These are phyloP conservation scores for Gryllus longicercus DNA, from an alignment of 2,888 invertebrate genomes.

Conservation along the genomic window DNA sequence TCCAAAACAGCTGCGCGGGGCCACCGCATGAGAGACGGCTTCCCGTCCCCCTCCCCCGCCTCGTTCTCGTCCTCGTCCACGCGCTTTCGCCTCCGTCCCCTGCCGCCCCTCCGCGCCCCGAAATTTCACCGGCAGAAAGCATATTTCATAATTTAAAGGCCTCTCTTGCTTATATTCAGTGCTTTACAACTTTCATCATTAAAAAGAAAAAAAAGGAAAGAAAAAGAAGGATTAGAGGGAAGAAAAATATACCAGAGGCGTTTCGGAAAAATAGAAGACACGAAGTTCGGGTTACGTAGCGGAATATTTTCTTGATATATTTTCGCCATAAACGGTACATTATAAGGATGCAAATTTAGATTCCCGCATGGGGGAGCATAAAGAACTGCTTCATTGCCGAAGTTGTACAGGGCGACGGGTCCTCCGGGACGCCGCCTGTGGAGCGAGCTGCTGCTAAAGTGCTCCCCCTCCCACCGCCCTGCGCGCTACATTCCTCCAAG, in stretches of 20 bases:
- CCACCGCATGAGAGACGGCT: neutral
- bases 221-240: neutral
- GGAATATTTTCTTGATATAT: constrained; percentile 7
- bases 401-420: too few species aligned
- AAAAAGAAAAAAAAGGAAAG: neutral
- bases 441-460: too few species aligned
- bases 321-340: constrained; percentile 1
- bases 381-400: too few species aligned
- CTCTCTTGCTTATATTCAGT: constrained; percentile 17
- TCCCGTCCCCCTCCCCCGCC: neutral
- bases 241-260: constrained; percentile 1
- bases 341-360: constrained; percentile 17
- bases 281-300: neutral
- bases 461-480: too few species aligned
- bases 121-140: constrained; percentile 8
- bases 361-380: neutral
- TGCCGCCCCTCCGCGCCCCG: neutral
- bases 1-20: constrained; percentile 1
- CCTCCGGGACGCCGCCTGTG: too few species aligned
- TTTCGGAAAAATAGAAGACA: neutral
- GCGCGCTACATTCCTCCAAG: too few species aligned
- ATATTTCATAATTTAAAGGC: constrained; percentile 6
- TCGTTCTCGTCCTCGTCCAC: neutral
- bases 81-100: neutral
- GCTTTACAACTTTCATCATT: constrained; percentile 17